Conservation (phyloP, 92 coral and sea anemone species). For the Phenganax marumi region DNA sequence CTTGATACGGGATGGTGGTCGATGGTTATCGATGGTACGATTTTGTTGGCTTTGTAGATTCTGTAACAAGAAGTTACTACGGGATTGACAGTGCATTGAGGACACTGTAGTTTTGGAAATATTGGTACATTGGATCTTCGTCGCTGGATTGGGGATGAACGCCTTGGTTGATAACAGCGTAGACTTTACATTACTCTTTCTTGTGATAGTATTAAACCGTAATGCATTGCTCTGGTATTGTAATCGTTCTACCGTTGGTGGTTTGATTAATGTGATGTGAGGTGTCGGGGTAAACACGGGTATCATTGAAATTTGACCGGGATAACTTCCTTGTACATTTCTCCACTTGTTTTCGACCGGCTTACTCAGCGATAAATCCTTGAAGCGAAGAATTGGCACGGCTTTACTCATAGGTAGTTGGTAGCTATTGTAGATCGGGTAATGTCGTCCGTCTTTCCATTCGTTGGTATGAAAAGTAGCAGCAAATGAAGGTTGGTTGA, state of each 20-base stretch:
- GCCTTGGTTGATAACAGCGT: no score
- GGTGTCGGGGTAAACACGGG: background rate
- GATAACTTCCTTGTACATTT: slow-evolving; percentile 11
- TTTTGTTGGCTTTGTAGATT: background rate
- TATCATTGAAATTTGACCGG: slow-evolving; percentile 1
- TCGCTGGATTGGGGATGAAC: no score
- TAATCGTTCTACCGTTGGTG: background rate
- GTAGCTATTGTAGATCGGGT: slow-evolving; percentile 2
- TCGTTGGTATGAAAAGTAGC: background rate
- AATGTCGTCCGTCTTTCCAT: slow-evolving; percentile 12
- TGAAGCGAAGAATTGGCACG: slow-evolving; percentile 3
- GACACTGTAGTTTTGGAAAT: no score
- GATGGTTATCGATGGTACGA: background rate
- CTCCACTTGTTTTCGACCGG: background rate
- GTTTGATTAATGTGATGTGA: background rate
- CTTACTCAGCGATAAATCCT: slow-evolving; percentile 4
- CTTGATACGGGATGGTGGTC: background rate
- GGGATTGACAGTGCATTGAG: background rate
- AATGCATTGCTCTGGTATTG: no score
- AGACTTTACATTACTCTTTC: background rate
- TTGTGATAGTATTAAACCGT: no score
- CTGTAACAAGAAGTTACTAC: background rate
- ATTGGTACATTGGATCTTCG: no score
- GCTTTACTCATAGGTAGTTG: slow-evolving; percentile 17
- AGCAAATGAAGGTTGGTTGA: background rate